Base-by-base conservation (phyloP, 2,888 invertebrate species). In the Archips xylosteana region DNA sequence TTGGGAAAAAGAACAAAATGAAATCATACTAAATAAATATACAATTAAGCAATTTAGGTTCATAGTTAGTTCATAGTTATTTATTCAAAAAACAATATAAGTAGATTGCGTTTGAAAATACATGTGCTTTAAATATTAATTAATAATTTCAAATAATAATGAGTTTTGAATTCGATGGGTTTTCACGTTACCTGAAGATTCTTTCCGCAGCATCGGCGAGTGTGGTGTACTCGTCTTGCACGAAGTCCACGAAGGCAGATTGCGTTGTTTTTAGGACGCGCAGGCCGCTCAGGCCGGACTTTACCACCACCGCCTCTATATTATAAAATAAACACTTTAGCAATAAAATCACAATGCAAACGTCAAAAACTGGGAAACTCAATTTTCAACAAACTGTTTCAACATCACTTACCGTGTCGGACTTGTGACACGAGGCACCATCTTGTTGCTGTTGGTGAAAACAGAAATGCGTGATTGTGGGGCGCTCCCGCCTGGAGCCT, bases 181-280 rank as follows among this genome's bases (percentile, higher is more conserved):
- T 36, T 32, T 12, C 13, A n/a, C 32, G 63, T 51, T 80, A 89
- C 94, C 94, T 95, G 85, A 97, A 96, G 80, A 97, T 96, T 77
- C 97, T 95, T 85, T 97, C 97, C 61, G 96, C 95, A 57, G 96
- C 95, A 87, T 97, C 97, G 0, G 96, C 95, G 32, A 97, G 90
- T 0, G 97, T 96, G 39, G 97, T 96, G 87, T 96, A 97, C 81
- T 97, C 97, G 82, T 97, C 97, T 84, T 96, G 95, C 34, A 97
- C 96, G 83, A 97, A 97, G 87, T 97, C 97, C 2, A 96, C 96
- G 84, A 97, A 97, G 0, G 97, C 96, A 0, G 97, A 97, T 84
- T 97, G 96, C 0, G 97, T 97, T 0, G 97, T 97, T 88, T 97
- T 97, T 76, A 97, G 88, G 0, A 97, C 96, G 57, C 97, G 95